A percentile compares a stretch with the other conserved stretches of the same genome.
Conservation (phyloP, 2,797 vertebrate genomes). For the Micromesistius poutassou region DNA sequence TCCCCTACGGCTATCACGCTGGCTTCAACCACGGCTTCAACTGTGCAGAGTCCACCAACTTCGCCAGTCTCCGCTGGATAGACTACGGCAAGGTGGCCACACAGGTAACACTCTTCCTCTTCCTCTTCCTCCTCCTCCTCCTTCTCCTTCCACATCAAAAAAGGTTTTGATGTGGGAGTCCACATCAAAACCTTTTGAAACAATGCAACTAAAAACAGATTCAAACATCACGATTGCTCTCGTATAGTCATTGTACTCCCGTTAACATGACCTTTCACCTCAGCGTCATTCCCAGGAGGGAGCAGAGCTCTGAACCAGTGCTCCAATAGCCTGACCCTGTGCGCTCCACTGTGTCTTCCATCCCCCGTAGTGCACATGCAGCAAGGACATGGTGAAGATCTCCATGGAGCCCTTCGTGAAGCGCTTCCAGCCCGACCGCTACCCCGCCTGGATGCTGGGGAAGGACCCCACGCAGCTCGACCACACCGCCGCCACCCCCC, state of each 20-base stretch:
- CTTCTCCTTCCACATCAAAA: not conserved
- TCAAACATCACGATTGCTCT: not conserved
- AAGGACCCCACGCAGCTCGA: constrained; percentile 87
- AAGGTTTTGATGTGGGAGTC: too few species aligned
- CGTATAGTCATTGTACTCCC: not conserved
- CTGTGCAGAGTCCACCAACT: constrained; percentile 97
- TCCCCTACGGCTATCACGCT: constrained; percentile 95
- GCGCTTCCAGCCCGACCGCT: constrained; percentile 93
- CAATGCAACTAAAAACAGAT: not conserved
- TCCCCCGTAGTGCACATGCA: constrained; percentile 85
- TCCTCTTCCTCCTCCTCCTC: not conserved
- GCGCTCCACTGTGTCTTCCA: not conserved
- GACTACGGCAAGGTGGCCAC: constrained; percentile 95
- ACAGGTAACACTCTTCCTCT: constrained; percentile 74
- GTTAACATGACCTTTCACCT: not conserved
- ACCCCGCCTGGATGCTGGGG: constrained; percentile 89
- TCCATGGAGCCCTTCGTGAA: constrained; percentile 97
- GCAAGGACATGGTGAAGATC: constrained; percentile 96
- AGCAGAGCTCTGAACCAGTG: not conserved
- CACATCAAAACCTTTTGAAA: not conserved
- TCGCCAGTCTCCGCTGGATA: constrained; percentile 93
- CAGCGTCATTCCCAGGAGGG: not conserved
- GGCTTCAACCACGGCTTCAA: constrained; percentile 98
- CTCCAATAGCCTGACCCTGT: not conserved
- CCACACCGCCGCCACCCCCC: constrained; percentile 85